A percentile compares a stretch with the other conserved stretches of the same genome.
Conservation (phyloP, 37 sponge, comb jelly and placozoan genomes). For the Ianthella basta region DNA sequence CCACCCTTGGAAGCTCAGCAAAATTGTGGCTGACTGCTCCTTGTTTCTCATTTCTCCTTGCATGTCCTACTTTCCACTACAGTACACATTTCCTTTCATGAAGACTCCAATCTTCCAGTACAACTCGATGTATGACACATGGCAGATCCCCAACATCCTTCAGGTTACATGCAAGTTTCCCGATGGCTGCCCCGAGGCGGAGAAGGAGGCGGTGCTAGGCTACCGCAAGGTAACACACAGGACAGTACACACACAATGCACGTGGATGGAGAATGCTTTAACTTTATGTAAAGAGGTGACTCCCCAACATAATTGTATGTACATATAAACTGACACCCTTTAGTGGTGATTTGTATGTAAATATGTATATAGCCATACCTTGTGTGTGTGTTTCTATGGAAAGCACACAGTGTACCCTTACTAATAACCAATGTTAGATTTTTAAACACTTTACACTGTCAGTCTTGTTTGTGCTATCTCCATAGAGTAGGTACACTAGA, state of each 20-base stretch:
- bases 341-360: too few species aligned
- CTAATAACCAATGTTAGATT: too few species aligned
- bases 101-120: slow-evolving; percentile 69
- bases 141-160: slow-evolving; percentile 63
- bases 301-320: not conserved
- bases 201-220: slow-evolving; percentile 53
- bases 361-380: too few species aligned
- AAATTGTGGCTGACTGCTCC: too few species aligned
- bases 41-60: too few species aligned
- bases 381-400: too few species aligned
- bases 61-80: not conserved
- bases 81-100: slow-evolving; percentile 81
- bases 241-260: not conserved
- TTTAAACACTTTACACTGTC: too few species aligned
- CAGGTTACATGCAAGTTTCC: slow-evolving; percentile 63
- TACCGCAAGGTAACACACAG: slow-evolving; percentile 42
- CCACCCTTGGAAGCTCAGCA: too few species aligned
- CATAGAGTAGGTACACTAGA: too few species aligned
- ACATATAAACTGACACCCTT: too few species aligned
- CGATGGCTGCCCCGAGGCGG: slow-evolving; percentile 42
- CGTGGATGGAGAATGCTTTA: not conserved
- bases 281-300: not conserved
- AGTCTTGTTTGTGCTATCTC: too few species aligned
- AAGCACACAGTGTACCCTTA: too few species aligned
- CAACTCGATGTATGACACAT: slow-evolving; percentile 78